These are phyloP conservation scores for Apostichopus leukothele DNA, from an alignment of 53 echinoderm and acorn worm species.

Conservation along the genomic window DNA sequence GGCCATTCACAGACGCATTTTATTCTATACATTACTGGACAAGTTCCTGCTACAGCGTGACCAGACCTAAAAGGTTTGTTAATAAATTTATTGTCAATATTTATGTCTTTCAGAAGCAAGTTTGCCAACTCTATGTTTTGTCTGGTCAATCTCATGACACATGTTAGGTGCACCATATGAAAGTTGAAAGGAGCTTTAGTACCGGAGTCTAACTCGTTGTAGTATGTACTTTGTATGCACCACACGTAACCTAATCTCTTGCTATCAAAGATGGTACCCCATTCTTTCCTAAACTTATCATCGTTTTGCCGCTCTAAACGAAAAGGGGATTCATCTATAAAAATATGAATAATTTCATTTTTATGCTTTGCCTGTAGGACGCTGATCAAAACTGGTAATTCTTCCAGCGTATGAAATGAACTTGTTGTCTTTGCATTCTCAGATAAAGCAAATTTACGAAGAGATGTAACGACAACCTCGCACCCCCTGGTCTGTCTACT, in stretches of 20 bases:
- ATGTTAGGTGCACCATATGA: background rate
- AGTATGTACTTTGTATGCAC: slow-evolving; percentile 21
- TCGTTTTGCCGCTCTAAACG: background rate
- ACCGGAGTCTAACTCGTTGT: slow-evolving; percentile 6
- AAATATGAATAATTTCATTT: slow-evolving; percentile 8
- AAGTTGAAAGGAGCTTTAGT: background rate
- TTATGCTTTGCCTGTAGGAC: background rate
- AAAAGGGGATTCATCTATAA: slow-evolving; percentile 5
- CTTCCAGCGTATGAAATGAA: background rate
- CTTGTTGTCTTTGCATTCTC: background rate
- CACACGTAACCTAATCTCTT: slow-evolving; percentile 16
- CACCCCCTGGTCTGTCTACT: background rate
- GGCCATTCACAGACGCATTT: slow-evolving; percentile 16
- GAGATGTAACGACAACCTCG: background rate
- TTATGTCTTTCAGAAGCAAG: background rate
- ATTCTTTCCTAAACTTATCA: background rate
- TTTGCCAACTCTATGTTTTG: slow-evolving; percentile 19
- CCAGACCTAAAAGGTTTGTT: slow-evolving; percentile 22
- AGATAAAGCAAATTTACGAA: background rate
- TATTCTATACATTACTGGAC: slow-evolving; percentile 35
- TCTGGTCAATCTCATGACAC: slow-evolving; percentile 16
- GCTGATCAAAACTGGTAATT: background rate
- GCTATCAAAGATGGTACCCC: background rate
- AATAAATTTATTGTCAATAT: background rate
- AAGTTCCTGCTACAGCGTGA: slow-evolving; percentile 9